Conservation (phyloP, 2,797 vertebrate genomes). For the Trichosurus vulpecula region DNA sequence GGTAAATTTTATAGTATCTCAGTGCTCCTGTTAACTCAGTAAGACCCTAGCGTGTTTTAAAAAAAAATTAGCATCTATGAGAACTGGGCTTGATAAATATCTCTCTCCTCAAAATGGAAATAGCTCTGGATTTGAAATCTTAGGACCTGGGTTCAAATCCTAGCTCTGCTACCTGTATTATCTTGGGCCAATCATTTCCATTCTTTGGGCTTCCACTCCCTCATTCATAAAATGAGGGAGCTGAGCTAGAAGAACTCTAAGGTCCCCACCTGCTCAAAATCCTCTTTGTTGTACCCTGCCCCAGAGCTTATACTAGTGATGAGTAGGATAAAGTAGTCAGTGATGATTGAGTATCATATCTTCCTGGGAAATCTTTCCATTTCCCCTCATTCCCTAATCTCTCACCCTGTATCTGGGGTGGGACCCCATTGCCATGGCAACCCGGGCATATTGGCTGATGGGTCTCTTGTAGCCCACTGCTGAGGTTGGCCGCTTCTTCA, state of each 20-base stretch:
- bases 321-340: not conserved
- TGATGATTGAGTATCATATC: not conserved
- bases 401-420: constrained; percentile 94
- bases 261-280: not conserved
- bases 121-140: not conserved
- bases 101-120: not conserved
- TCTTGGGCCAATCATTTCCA: not conserved
- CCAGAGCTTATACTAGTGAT: not conserved
- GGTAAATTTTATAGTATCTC: not conserved
- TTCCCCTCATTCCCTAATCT: not conserved
- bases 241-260: not conserved
- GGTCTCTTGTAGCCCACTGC: constrained; percentile 97
- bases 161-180: not conserved
- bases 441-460: constrained; percentile 95
- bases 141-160: not conserved
- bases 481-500: constrained; percentile 92
- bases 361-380: not conserved
- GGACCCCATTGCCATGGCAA: constrained; percentile 93
- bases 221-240: too few relatives aligned
- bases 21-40: not conserved
- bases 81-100: not conserved
- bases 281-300: not conserved
- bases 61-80: not conserved
- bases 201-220: not conserved
- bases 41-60: not conserved